Evolutionary conservation across 2,113 vertebrate species (phyloP).

Genomic region (Muntiacus reevesi): DNA sequence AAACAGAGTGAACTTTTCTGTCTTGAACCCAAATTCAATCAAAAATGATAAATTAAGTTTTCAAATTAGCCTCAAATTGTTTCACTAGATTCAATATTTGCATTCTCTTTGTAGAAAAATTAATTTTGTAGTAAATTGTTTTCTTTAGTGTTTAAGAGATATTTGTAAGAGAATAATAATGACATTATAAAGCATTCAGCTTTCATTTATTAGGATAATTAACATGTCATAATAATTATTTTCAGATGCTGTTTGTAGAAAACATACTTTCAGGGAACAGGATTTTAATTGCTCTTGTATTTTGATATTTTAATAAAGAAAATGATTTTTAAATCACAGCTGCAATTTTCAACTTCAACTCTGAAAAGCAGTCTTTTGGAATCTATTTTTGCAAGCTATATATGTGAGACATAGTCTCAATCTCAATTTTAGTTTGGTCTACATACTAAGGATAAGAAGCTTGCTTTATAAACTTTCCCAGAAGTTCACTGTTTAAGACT

Average conservation of each 20-base stretch:
- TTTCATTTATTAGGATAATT: not conserved
- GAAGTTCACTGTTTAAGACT: not conserved
- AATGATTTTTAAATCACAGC: not conserved
- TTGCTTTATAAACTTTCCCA: not conserved
- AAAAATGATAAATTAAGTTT: not conserved
- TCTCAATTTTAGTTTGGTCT: not conserved
- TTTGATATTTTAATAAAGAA: not conserved
- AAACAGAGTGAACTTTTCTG: not conserved
- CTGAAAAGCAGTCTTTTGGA: not conserved
- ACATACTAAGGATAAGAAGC: not conserved
- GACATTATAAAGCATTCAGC: not conserved
- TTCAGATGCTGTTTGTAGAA: not conserved
- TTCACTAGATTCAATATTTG: not conserved
- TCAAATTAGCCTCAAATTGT: not conserved
- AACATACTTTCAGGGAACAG: not conserved
- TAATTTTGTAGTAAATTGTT: not conserved
- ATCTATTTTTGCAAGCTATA: not conserved
- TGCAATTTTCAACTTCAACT: not conserved
- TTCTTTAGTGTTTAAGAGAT: not conserved
- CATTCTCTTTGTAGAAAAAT: not conserved
- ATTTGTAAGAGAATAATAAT: not conserved
- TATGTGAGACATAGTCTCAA: not conserved
- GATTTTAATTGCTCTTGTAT: not conserved
- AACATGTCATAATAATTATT: not conserved
- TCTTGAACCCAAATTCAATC: not conserved